These are phyloP conservation scores for Acrocephalus arundinaceus DNA, from an alignment of 2,113 vertebrate genomes.

Conservation along the genomic window DNA sequence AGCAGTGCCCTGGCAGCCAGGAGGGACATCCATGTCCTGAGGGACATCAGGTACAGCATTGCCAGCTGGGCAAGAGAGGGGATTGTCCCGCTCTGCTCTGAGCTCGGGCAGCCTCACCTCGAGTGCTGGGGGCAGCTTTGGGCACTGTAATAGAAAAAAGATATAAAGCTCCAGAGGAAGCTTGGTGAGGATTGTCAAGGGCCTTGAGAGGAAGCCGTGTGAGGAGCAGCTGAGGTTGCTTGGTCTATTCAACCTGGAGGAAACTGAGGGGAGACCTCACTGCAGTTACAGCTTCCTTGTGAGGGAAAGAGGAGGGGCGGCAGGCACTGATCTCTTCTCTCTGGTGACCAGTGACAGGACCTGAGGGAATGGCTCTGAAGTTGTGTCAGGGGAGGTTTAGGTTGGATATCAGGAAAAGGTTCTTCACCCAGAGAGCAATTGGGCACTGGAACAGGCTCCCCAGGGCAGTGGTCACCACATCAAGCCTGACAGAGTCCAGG, in stretches of 20 bases:
- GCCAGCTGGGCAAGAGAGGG: too few relatives aligned
- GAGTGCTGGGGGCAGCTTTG: too few relatives aligned
- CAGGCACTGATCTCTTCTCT: neutral
- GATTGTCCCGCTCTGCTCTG: too few relatives aligned
- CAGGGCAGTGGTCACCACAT: neutral
- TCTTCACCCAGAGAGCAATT: too few relatives aligned
- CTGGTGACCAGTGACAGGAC: neutral
- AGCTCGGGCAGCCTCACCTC: too few relatives aligned
- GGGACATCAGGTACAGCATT: too few relatives aligned
- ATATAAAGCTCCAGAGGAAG: too few relatives aligned
- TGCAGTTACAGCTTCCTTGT: neutral
- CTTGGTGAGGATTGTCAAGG: neutral
- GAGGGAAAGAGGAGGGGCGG: too few relatives aligned
- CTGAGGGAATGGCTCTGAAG: neutral
- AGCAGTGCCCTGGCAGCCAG: too few relatives aligned
- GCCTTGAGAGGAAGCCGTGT: neutral
- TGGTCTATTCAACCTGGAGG: neutral
- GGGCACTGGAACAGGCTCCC: neutral
- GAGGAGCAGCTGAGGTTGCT: neutral
- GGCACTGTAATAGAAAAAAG: too few relatives aligned
- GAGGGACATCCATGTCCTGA: too few relatives aligned
- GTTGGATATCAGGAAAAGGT: neutral
- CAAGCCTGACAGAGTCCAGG: neutral
- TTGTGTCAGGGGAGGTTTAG: neutral
- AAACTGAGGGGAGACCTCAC: neutral